phyloP scores from a whole-genome alignment of 2,113 vertebrate genomes.

The Sorex araneus region DNA sequence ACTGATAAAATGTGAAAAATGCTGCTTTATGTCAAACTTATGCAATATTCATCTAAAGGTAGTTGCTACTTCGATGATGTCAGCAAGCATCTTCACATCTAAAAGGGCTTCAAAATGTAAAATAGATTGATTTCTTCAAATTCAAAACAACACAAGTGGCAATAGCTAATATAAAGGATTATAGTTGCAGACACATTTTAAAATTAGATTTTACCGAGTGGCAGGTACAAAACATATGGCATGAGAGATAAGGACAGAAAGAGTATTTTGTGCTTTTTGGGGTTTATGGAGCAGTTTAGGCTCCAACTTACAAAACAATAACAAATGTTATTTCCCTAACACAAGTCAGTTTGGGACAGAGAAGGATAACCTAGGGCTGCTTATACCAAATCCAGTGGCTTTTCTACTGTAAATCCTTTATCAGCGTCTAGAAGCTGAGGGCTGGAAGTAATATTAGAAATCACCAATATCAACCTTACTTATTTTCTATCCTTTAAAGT shows the following conservation, averaged over 20 bases:
- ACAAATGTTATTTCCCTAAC: background rate
- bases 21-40: background rate
- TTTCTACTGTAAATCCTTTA: no score
- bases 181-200: background rate
- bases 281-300: background rate
- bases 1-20: background rate
- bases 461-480: background rate
- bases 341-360: background rate
- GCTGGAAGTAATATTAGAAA: background rate
- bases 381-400: background rate
- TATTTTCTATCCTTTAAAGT: background rate
- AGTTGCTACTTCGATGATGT: background rate
- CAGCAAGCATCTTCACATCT: background rate
- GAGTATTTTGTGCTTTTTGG: background rate
- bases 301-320: background rate
- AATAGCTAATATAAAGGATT: background rate
- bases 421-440: background rate
- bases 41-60: background rate
- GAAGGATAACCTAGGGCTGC: background rate
- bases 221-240: background rate
- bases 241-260: no score
- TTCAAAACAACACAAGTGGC: background rate
- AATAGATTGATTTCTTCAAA: background rate
- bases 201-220: conserved; percentile 1
- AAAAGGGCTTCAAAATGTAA: background rate